Percentiles rank a stretch among this genome's conserved stretches.
Evolutionary conservation across 2,888 invertebrate genomes (phyloP).

Genomic region (Stenodema calcarata): DNA sequence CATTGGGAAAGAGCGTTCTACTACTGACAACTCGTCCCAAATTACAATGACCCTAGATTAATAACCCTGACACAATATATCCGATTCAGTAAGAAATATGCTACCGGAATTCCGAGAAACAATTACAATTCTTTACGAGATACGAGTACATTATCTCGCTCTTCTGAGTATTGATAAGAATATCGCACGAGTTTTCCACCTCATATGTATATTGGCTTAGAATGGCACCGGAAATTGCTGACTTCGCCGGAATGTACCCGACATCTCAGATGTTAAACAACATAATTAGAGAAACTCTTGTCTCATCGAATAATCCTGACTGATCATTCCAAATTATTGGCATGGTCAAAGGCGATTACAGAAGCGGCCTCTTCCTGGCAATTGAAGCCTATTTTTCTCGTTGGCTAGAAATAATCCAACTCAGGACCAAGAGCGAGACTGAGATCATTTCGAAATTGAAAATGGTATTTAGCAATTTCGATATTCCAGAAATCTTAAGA

Average conservation of each 20-base stretch:
- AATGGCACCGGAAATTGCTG: no score
- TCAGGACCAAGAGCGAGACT: neutral
- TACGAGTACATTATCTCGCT: no score
- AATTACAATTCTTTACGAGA: no score
- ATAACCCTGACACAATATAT: no score
- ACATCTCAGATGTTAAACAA: neutral
- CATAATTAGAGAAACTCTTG: neutral
- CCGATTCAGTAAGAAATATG: no score
- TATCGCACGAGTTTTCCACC: no score
- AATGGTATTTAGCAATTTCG: neutral
- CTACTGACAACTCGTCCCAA: no score
- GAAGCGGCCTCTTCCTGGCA: neutral
- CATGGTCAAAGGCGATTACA: neutral
- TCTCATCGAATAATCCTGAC: neutral
- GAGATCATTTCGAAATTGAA: slow-evolving; percentile 8
- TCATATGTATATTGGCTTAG: no score
- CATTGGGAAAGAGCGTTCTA: no score
- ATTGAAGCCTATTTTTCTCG: slow-evolving; percentile 33
- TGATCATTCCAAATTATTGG: slow-evolving; percentile 5
- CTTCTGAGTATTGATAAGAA: no score
- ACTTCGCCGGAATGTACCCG: slow-evolving; percentile 18
- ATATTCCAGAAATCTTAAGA: neutral
- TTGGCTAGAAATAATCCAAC: slow-evolving; percentile 30
- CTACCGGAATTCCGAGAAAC: no score
- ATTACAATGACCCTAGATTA: no score